Evolutionary conservation across 2,797 vertebrate species (phyloP).

Genomic region (Gallinago solitaria): DNA sequence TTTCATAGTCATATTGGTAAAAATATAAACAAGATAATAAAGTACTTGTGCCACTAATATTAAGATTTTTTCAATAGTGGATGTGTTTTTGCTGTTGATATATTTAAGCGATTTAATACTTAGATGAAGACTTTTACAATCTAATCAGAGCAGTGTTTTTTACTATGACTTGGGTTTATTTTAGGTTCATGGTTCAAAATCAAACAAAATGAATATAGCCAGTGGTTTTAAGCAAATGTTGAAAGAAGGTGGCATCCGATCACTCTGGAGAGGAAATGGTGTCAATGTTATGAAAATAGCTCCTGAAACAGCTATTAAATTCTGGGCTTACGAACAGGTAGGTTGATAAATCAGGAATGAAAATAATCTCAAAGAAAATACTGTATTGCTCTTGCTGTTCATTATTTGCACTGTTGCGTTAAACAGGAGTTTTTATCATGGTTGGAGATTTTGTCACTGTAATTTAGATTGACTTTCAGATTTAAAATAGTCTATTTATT

Average conservation of each 20-base stretch:
- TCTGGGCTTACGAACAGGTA: slow-evolving; percentile 95
- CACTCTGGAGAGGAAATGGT: slow-evolving; percentile 94
- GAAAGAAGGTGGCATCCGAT: slow-evolving; percentile 88
- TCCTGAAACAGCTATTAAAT: slow-evolving; percentile 94
- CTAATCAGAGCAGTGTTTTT: background rate
- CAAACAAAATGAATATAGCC: slow-evolving; percentile 87
- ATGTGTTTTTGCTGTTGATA: background rate
- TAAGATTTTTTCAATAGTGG: background rate
- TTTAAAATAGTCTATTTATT: background rate
- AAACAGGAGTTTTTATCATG: background rate
- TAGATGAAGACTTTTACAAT: background rate
- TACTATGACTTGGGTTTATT: background rate
- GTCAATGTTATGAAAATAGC: slow-evolving; percentile 95
- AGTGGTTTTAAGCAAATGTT: slow-evolving; percentile 91
- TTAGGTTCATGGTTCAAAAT: slow-evolving; percentile 90
- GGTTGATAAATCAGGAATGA: background rate
- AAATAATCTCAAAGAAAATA: background rate
- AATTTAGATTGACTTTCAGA: background rate
- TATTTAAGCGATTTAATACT: background rate
- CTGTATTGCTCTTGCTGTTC: background rate
- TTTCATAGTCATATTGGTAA: background rate
- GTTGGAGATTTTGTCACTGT: background rate
- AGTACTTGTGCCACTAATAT: background rate
- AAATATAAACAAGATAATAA: background rate
- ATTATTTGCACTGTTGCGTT: background rate